phyloP scores from a whole-genome alignment of 1,140 invertebrate species.

The Zaprionus ornatus region DNA sequence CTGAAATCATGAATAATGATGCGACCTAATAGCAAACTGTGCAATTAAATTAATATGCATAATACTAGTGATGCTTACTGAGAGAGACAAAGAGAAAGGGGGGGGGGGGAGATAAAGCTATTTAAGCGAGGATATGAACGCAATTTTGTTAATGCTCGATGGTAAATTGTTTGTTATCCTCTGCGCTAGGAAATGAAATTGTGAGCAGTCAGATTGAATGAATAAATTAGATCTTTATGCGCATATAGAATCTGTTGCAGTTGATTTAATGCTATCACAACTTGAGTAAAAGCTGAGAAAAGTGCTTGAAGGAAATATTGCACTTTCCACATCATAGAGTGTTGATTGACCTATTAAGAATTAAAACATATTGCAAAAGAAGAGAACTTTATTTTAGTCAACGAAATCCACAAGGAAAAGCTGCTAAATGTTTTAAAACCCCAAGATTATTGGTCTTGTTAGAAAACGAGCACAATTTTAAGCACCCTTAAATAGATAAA shows the following conservation, averaged over 20 bases:
- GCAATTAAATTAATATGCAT: slow-evolving; percentile 73
- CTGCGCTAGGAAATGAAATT: background rate
- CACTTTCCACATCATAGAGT: no score
- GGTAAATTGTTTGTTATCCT: background rate
- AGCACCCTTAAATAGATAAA: no score
- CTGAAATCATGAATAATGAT: slow-evolving; percentile 67
- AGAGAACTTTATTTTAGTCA: no score
- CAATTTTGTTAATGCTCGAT: slow-evolving; percentile 13
- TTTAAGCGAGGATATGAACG: slow-evolving; percentile 16
- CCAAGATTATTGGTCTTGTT: no score
- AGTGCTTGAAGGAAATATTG: background rate
- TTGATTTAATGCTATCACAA: background rate
- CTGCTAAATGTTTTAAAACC: no score
- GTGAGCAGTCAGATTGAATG: background rate
- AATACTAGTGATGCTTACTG: slow-evolving; percentile 17
- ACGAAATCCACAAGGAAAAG: no score
- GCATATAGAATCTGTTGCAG: background rate
- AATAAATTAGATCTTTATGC: background rate
- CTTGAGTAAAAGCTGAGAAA: background rate
- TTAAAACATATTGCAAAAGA: no score
- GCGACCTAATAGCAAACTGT: slow-evolving; percentile 46
- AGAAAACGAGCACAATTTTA: no score
- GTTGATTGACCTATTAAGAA: no score
- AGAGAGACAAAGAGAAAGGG: background rate
- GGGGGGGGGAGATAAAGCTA: background rate